A percentile compares a stretch with the other conserved stretches of the same genome.
phyloP scores from a whole-genome alignment of 1,140 invertebrate species.

The Reticulitermes speratus region DNA sequence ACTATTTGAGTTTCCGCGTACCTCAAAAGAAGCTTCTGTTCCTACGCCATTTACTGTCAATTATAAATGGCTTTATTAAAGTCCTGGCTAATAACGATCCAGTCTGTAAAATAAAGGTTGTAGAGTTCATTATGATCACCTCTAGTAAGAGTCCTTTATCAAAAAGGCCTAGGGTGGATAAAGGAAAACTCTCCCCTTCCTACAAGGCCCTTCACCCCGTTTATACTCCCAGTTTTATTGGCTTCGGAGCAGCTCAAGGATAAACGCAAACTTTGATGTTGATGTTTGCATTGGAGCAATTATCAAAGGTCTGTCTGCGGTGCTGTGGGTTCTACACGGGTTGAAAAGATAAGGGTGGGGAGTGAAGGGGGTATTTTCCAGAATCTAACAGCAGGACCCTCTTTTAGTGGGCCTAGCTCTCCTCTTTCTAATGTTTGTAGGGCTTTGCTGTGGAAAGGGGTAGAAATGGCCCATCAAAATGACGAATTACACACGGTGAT shows the following conservation, averaged over 20 bases:
- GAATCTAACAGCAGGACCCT: background rate
- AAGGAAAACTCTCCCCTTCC: background rate
- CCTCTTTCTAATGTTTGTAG: background rate
- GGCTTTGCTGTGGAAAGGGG: background rate
- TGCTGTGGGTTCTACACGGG: background rate
- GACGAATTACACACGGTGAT: constrained; percentile 7
- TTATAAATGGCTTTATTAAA: background rate
- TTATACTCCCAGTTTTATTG: background rate
- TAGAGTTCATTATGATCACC: constrained; percentile 16
- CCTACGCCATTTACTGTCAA: background rate
- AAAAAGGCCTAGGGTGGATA: background rate
- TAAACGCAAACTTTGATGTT: constrained; percentile 12
- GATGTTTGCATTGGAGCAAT: constrained; percentile 13
- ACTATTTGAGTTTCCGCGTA: no score
- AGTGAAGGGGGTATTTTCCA: background rate
- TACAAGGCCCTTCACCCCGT: constrained; percentile 5
- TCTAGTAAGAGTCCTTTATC: background rate
- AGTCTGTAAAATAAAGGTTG: background rate
- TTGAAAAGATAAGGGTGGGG: background rate
- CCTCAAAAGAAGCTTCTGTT: no score
- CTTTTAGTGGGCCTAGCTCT: background rate
- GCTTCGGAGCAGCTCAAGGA: background rate
- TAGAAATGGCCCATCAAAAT: background rate
- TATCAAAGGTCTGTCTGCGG: constrained; percentile 17
- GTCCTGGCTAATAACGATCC: background rate